Evolutionary conservation across 2,797 vertebrate species (phyloP), one percentile per base, ranked within the genome.

Genomic region (Galago senegalensis): DNA sequence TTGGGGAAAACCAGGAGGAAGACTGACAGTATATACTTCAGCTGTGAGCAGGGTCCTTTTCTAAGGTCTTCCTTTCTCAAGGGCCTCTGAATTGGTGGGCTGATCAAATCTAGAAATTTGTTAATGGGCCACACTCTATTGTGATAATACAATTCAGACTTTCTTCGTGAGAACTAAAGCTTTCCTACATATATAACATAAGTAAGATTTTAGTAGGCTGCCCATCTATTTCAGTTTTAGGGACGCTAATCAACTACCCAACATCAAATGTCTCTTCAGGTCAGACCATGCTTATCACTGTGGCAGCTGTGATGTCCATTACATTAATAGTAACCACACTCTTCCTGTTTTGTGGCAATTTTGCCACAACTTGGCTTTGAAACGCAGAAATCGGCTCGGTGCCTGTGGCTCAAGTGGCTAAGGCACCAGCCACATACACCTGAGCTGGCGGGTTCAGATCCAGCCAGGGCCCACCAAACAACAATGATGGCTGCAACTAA

Each of bases 51-150:
- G 37, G 21, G 16, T 67, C n/a, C 21, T 82, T 89, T 49, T 29
- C 34, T 31, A 89, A 61, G 40, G 80, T 29, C 63, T 90, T 85
- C n/a, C 34, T 21, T 79, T 94, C 56, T 43, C n/a, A 85, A 79
- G 40, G 21, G 29, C 49, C n/a, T 85, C n/a, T 70, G 31, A 70
- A 14, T 69, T n/a, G 17, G 17, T 20, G 37, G 40, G 25, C 11
- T 29, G 27, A 17, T 63, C 7, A 81, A 81, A 25, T 10, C 17
- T 82, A 31, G 61, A 40, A 65, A 83, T 83, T 83, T 65, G 80
- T 43, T 56, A 25, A 86, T n/a, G 84, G 5, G 16, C 14, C 49
- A 72, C 31, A 56, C 43, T 43, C 12, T 53, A 34, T 27, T 72
- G n/a, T 86, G 65, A n/a, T 85, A 20, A 85, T 56, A 40, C 65